These are phyloP conservation scores for Carcharodon carcharias DNA, from an alignment of 2,797 vertebrate genomes.

Conservation along the genomic window DNA sequence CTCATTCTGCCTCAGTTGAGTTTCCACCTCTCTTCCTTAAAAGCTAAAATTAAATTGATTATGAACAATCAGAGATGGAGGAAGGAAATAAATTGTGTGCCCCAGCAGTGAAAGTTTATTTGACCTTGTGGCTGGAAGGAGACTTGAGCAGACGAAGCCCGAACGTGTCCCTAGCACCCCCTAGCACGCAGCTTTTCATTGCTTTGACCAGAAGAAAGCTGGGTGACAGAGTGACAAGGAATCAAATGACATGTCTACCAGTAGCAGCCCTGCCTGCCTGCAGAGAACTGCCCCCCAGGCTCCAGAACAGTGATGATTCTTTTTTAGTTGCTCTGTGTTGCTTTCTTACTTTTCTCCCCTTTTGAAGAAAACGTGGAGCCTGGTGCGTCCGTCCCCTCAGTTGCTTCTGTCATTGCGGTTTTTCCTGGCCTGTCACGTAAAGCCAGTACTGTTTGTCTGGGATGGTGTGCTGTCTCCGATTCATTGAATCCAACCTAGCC, in stretches of 20 bases:
- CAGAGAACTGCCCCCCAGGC: background rate
- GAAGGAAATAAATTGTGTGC: background rate
- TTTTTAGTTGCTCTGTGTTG: background rate
- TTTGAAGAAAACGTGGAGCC: background rate
- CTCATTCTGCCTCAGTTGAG: background rate
- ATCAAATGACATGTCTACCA: background rate
- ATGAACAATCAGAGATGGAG: background rate
- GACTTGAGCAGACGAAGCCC: background rate
- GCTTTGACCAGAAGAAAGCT: background rate
- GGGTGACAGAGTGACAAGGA: background rate
- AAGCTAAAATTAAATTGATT: background rate
- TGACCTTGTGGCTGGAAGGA: background rate
- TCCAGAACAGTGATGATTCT: no score
- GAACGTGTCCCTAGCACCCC: background rate
- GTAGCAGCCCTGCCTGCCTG: background rate
- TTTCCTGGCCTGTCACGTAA: background rate
- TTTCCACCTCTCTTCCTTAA: background rate
- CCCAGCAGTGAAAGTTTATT: background rate
- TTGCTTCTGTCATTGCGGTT: background rate
- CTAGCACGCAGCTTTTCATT: background rate
- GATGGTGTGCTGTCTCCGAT: background rate
- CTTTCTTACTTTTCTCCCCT: background rate
- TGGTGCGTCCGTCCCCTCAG: background rate
- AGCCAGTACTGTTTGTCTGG: background rate
- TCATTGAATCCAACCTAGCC: background rate